These are phyloP conservation scores for Diplosoma virens DNA, from an alignment of 23 tunicate genomes.

Conservation along the genomic window DNA sequence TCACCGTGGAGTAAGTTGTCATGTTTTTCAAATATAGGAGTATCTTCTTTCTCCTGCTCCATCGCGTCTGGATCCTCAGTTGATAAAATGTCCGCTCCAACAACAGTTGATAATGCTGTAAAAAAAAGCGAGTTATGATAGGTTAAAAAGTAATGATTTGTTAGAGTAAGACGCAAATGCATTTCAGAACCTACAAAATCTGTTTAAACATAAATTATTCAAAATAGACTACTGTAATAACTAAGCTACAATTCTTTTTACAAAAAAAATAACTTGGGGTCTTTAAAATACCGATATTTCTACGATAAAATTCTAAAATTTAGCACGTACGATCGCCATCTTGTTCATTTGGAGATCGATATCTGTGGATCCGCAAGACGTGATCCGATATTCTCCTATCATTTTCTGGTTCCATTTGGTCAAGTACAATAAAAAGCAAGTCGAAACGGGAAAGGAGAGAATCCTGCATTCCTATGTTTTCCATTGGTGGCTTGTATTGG, in stretches of 20 bases:
- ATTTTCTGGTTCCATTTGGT: conserved; percentile 95
- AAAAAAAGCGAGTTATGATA: too few species aligned
- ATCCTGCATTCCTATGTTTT: conserved; percentile 99
- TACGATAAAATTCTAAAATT: too few species aligned
- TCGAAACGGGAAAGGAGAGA: conserved; percentile 97
- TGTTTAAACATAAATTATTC: too few species aligned
- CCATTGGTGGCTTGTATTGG: conserved; percentile 97
- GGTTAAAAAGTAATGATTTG: too few species aligned
- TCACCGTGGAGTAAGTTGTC: conserved; percentile 84
- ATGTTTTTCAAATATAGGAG: conserved; percentile 86
- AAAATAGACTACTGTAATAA: too few species aligned
- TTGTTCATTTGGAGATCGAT: conserved; percentile 91
- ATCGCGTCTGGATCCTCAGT: conserved; percentile 73
- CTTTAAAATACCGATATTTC: too few species aligned
- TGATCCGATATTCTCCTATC: conserved; percentile 92
- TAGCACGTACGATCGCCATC: conserved; percentile 87
- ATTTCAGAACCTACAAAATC: too few species aligned
- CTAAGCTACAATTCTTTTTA: too few species aligned
- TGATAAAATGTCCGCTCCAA: conserved; percentile 86
- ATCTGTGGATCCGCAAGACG: conserved; percentile 80
- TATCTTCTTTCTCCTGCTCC: conserved; percentile 72
- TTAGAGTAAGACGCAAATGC: too few species aligned
- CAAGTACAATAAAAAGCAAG: conserved; percentile 90
- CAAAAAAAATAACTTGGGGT: too few species aligned
- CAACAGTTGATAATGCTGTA: conserved; percentile 64